A percentile compares a stretch with the other conserved stretches of the same genome.
phyloP scores from a whole-genome alignment of 2,888 invertebrate genomes.

The Cheilosia pagana region DNA sequence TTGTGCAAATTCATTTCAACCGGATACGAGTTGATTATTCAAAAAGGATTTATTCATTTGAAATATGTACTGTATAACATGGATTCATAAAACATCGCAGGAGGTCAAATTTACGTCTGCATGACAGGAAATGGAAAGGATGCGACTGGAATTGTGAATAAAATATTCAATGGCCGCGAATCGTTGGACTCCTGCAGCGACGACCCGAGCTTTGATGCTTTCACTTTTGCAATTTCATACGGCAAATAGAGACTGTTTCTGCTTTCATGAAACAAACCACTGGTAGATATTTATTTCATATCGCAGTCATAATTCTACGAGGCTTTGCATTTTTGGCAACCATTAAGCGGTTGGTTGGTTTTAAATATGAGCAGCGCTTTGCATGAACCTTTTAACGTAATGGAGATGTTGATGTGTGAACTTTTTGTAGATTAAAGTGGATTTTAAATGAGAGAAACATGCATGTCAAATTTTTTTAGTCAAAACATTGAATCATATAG shows the following conservation, averaged over 20 bases:
- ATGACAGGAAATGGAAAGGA: constrained; percentile 32
- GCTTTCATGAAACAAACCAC: not conserved
- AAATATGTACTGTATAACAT: not conserved
- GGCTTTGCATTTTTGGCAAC: constrained; percentile 1
- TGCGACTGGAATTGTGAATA: constrained; percentile 28
- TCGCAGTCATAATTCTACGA: not conserved
- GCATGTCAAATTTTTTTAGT: too few relatives aligned
- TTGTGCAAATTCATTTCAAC: constrained; percentile 18
- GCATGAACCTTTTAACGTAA: constrained; percentile 4
- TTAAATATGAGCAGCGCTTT: constrained; percentile 5
- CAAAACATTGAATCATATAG: too few relatives aligned
- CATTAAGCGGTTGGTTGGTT: not conserved
- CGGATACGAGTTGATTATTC: constrained; percentile 43
- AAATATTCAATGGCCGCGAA: constrained; percentile 31
- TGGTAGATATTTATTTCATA: not conserved
- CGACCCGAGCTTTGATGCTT: constrained; percentile 6
- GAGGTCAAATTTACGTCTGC: constrained; percentile 16
- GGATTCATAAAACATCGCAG: constrained; percentile 16
- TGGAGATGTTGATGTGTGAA: not conserved
- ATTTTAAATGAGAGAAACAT: too few relatives aligned
- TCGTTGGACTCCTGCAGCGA: constrained; percentile 1
- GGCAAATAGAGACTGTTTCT: not conserved
- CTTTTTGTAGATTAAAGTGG: too few relatives aligned
- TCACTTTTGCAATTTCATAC: constrained; percentile 5
- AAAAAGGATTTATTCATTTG: constrained; percentile 30